phyloP scores from a whole-genome alignment of 2,797 vertebrate species.

The Gephyroberyx darwinii region DNA sequence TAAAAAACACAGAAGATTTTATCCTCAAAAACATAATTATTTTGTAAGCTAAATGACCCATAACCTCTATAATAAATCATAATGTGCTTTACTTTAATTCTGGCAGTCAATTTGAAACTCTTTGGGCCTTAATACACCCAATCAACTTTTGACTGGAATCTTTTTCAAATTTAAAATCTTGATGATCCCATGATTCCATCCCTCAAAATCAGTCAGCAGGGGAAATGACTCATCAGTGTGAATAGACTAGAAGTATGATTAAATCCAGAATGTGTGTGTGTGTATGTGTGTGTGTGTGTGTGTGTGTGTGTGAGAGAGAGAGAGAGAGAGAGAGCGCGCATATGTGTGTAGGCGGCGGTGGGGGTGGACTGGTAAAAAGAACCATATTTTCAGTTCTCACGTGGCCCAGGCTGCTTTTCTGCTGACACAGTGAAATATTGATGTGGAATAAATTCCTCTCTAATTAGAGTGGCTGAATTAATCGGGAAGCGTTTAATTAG shows the following conservation, averaged over 20 bases:
- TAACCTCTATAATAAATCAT: background rate
- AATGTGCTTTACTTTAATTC: background rate
- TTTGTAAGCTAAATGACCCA: background rate
- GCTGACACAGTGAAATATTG: constrained; percentile 79
- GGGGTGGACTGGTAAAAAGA: constrained; percentile 21
- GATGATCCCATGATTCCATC: constrained; percentile 24
- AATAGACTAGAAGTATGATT: constrained; percentile 45
- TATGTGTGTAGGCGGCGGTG: background rate
- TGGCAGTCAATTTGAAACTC: constrained; percentile 1
- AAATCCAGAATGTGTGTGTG: constrained; percentile 15
- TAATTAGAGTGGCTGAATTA: constrained; percentile 81
- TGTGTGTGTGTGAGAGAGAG: background rate
- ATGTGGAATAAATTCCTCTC: constrained; percentile 78
- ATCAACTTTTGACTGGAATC: constrained; percentile 40
- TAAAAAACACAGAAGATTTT: too few species aligned
- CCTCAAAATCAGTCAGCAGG: constrained; percentile 39
- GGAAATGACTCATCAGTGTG: constrained; percentile 41
- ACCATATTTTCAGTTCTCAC: constrained; percentile 56
- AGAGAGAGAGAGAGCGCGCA: background rate
- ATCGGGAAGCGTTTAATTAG: constrained; percentile 80
- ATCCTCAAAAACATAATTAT: too few species aligned
- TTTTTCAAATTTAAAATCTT: constrained; percentile 18
- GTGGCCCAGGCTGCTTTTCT: constrained; percentile 58
- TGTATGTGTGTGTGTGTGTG: constrained; percentile 9
- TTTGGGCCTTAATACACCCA: constrained; percentile 11